Evolutionary conservation across 2,888 invertebrate species (phyloP), one percentile per base, ranked within the genome.

Genomic region (Campoletis raptor): DNA sequence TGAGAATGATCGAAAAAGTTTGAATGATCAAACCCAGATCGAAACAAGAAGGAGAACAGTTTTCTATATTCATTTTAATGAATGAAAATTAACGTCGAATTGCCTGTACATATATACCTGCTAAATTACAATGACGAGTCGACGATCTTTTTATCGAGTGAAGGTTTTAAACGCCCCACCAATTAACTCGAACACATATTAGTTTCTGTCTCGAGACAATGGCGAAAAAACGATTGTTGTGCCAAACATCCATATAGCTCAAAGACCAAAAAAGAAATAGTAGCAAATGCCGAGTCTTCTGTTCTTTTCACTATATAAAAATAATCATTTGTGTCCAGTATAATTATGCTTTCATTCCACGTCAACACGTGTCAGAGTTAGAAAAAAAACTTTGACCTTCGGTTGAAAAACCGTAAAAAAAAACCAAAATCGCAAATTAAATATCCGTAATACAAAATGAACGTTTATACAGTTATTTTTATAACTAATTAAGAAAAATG

Each of bases 121-220:
- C 82, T 86, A 80, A 89, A 89, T 88, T 88, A 87, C 83, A 86
- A 86, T 88, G 88, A 88, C 78, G 84, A 80, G 80, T 81, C 77
- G 88, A 88, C 85, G 86, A 89, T 74, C 88, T 83, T 83, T 88
- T 84, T 84, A 76, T 79, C 70, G 66, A 78, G 86, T 48, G 73
- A 78, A 74, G 80, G 79, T 52, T 85, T 85, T 73, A 69, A 67
- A 67, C 78, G 67, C 61, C 73, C 61, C 79, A 78, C 77, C 85
- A 88, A 88, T 88, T 87, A 88, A 88, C 67, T 80, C 81, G 72
- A 61, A 69, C 64, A 77, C 86, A 77, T 40, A 73, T 81, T 79
- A 42, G 67, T 57, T 7, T 61, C 72, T 72, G 74, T 24, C 54
- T 57, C 81, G 80, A 83, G 83, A 86, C 83, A 86, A 86, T 86